Percentiles rank a stretch among this genome's conserved stretches.
Conservation (phyloP, 2,888 invertebrate species). For the Mongoloraphidia duomilia region DNA sequence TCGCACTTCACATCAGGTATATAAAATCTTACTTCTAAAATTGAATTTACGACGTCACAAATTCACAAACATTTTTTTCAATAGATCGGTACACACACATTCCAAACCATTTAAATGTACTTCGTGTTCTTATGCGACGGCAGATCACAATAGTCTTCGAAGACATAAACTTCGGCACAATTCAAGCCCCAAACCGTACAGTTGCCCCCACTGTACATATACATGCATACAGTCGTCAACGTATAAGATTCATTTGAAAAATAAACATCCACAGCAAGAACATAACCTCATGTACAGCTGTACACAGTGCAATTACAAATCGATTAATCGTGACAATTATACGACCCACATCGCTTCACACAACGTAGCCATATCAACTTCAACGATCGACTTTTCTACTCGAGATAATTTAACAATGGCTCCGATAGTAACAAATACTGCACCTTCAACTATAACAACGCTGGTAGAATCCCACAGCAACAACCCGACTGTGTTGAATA, state of each 20-base stretch:
- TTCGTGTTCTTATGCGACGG: constrained; percentile 53
- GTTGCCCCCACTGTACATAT: constrained; percentile 66
- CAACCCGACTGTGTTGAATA: too few species aligned
- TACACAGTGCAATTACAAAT: constrained; percentile 43
- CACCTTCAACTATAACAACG: too few species aligned
- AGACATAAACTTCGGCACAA: constrained; percentile 61
- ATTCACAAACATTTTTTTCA: background rate
- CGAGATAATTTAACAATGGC: too few species aligned
- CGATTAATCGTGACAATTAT: constrained; percentile 49
- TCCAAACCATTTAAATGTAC: constrained; percentile 68
- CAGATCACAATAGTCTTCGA: constrained; percentile 69
- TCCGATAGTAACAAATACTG: too few species aligned
- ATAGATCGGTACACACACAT: constrained; percentile 29
- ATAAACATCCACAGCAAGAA: constrained; percentile 59
- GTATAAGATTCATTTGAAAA: constrained; percentile 62
- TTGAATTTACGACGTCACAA: background rate
- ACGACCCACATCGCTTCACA: constrained; percentile 36
- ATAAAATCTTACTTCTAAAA: background rate
- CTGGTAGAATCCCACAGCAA: too few species aligned
- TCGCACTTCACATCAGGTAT: constrained; percentile 43
- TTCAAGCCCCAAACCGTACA: constrained; percentile 58
- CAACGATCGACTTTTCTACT: too few species aligned
- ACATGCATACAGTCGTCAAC: constrained; percentile 67
- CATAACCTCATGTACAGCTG: constrained; percentile 46
- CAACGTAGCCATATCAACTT: constrained; percentile 12